phyloP scores from a whole-genome alignment of 2,113 vertebrate species.

The Rhea pennata region DNA sequence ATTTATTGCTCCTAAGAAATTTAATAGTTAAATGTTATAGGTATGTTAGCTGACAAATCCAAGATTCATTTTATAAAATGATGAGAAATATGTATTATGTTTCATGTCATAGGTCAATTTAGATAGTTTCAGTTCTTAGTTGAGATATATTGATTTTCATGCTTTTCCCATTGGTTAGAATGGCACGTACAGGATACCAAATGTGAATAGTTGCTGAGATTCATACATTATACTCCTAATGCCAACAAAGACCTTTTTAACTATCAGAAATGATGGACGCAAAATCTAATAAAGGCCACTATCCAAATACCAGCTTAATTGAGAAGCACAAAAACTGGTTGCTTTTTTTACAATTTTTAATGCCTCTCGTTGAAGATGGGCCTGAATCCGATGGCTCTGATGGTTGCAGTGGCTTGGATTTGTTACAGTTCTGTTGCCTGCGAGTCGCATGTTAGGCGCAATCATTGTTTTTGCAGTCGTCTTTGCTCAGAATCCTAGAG shows the following conservation, averaged over 20 bases:
- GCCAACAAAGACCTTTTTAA: slow-evolving; percentile 72
- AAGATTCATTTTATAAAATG: slow-evolving; percentile 38
- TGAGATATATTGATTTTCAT: slow-evolving; percentile 82
- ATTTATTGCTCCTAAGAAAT: neutral
- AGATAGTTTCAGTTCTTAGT: slow-evolving; percentile 82
- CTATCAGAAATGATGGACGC: slow-evolving; percentile 71
- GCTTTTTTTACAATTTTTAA: slow-evolving; percentile 27
- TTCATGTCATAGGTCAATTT: slow-evolving; percentile 70
- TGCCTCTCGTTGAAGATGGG: slow-evolving; percentile 4
- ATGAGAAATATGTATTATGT: slow-evolving; percentile 66
- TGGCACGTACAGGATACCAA: slow-evolving; percentile 68
- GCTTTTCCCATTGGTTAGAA: slow-evolving; percentile 79
- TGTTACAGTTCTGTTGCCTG: neutral
- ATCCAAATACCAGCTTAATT: slow-evolving; percentile 60
- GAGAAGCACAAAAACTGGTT: slow-evolving; percentile 22
- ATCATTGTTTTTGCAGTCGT: neutral
- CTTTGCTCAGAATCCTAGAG: neutral
- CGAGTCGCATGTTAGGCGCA: neutral
- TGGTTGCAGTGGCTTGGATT: neutral
- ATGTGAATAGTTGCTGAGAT: slow-evolving; percentile 67
- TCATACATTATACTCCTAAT: slow-evolving; percentile 37
- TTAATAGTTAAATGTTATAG: neutral
- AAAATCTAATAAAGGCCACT: slow-evolving; percentile 53
- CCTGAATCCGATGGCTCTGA: neutral
- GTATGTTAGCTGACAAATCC: neutral